These are phyloP conservation scores for Orestias chungarensis DNA, from an alignment of 2,797 vertebrate genomes.

Conservation along the genomic window DNA sequence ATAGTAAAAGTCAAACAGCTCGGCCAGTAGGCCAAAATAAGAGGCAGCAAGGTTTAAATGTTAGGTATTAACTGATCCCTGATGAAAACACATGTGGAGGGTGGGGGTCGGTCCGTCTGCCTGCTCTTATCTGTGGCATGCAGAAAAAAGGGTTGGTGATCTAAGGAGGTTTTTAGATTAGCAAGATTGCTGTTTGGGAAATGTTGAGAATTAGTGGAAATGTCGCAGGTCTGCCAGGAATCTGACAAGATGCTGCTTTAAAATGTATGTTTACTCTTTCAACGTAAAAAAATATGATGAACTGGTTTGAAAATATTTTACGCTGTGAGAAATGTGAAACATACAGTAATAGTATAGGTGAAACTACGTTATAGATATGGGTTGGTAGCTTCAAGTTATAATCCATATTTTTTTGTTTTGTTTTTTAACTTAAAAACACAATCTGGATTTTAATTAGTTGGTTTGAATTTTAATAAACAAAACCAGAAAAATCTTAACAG, in stretches of 20 bases:
- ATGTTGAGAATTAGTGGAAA: slow-evolving; percentile 35
- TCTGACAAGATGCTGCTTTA: slow-evolving; percentile 25
- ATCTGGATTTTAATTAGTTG: too few species aligned
- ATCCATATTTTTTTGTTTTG: too few species aligned
- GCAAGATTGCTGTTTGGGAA: slow-evolving; percentile 15
- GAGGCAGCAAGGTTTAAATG: slow-evolving; percentile 52
- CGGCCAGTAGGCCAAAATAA: slow-evolving; percentile 62
- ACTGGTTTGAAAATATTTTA: background rate
- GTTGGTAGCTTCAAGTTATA: background rate
- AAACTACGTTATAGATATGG: background rate
- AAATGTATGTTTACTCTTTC: background rate
- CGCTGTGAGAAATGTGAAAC: background rate
- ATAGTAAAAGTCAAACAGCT: slow-evolving; percentile 31
- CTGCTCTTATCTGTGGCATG: slow-evolving; percentile 34
- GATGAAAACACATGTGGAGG: slow-evolving; percentile 41
- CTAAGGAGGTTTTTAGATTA: slow-evolving; percentile 44
- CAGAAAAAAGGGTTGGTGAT: slow-evolving; percentile 50
- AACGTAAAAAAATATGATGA: background rate
- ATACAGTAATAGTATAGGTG: background rate
- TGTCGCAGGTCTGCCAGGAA: slow-evolving; percentile 33
- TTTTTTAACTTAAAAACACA: too few species aligned
- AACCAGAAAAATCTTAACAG: background rate
- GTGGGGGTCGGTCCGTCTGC: slow-evolving; percentile 50
- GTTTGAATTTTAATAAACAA: too few species aligned
- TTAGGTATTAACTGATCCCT: slow-evolving; percentile 64